Evolutionary conservation across 2,888 invertebrate genomes (phyloP), one percentile per base, ranked within the genome.

Genomic region (Gibbula magus): DNA sequence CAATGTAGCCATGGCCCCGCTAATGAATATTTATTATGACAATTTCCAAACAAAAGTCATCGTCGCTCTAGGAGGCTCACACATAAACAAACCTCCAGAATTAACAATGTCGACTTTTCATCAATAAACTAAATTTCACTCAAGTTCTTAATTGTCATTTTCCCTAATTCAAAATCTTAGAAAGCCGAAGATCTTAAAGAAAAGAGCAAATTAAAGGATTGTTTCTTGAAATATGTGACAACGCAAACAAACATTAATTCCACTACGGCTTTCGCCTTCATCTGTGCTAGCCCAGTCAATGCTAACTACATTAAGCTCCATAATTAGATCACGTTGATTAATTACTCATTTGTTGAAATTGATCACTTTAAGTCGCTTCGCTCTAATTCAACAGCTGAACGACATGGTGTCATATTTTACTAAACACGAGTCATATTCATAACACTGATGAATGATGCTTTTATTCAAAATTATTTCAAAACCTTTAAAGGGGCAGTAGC

Each of bases 21-120:
- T 61, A 61, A 61, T 61, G 61, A 61, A 61, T 61, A 61, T 61
- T 61, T 61, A 61, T 61, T 61, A 25, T 29, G 29, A 61, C 61
- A 61, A 61, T 29, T 61, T 25, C 25, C 61, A 61, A 61, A 61
- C 61, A 61, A 25, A 45, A 61, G 61, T 61, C 61, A 29, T 25
- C 61, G 29, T 25, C 10, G 25, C 45, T 16, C 7, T 29, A 29
- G 61, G 29, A 25, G 22, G 29, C 5, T 25, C 29, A 61, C 13
- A 22, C 61, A 61, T 61, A 61, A 61, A 61, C 61, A 16, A 16
- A 25, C 16, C 18, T 16, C 13, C 25, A 61, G 61, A 61, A 61
- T 61, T 61, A 61, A 61, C 61, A 29, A 10, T 61, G 61, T 61
- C 61, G 29, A 61, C 61, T 29, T 29, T 22, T 61, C 18, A 61